These are phyloP conservation scores for Diloba caeruleocephala DNA, from an alignment of 2,888 invertebrate species.

Conservation along the genomic window DNA sequence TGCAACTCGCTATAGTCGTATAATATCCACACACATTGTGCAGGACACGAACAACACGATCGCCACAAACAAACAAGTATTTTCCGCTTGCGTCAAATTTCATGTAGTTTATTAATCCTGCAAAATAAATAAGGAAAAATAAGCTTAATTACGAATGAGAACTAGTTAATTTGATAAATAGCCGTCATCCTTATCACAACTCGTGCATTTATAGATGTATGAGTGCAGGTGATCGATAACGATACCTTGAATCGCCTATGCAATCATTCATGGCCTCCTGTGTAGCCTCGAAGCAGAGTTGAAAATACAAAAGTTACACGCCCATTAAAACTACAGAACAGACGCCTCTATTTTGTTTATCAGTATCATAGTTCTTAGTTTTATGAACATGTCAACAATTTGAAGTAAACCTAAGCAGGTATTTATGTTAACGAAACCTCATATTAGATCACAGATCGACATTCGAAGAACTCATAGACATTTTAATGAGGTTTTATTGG, in stretches of 20 bases:
- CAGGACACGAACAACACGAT: conserved; percentile 93
- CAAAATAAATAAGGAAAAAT: conserved; percentile 58
- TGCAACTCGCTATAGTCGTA: conserved; percentile 78
- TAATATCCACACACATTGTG: conserved; percentile 90
- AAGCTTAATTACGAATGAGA: conserved; percentile 11
- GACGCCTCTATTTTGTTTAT: conserved; percentile 15
- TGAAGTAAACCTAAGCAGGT: conserved; percentile 2
- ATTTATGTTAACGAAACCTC: conserved; percentile 8
- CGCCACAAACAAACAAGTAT: conserved; percentile 92
- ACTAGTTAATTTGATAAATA: conserved; percentile 26
- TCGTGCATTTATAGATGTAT: conserved; percentile 38
- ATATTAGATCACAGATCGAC: conserved; percentile 1
- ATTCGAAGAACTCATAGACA: conserved; percentile 9
- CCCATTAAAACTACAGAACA: conserved; percentile 21
- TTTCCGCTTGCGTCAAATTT: conserved; percentile 93
- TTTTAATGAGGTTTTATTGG: conserved; percentile 5
- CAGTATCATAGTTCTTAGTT: conserved; percentile 11
- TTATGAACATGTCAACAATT: conserved; percentile 7
- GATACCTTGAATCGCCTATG: conserved; percentile 51
- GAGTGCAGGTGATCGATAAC: conserved; percentile 51
- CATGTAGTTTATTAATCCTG: conserved; percentile 92
- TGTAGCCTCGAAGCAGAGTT: conserved; percentile 51
- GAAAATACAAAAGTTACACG: conserved; percentile 46
- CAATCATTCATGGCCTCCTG: conserved; percentile 54
- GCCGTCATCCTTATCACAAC: conserved; percentile 35